These are phyloP conservation scores for Drosophila lini DNA, from an alignment of 1,140 invertebrate species.

Conservation along the genomic window DNA sequence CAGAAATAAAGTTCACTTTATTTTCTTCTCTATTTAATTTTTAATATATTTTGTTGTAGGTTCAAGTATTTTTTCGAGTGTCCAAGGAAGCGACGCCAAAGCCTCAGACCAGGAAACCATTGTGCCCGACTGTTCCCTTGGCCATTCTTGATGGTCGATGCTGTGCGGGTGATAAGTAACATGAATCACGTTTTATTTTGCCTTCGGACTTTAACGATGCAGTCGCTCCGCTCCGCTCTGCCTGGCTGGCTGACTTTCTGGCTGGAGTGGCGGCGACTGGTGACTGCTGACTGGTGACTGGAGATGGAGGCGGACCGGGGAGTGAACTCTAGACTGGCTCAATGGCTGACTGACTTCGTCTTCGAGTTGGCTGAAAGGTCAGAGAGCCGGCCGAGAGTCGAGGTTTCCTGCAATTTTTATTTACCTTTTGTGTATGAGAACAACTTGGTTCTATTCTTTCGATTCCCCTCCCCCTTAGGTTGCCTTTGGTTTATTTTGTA, in stretches of 20 bases:
- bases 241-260: constrained; percentile 9
- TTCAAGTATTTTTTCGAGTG: constrained; percentile 1
- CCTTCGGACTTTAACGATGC: constrained; percentile 80
- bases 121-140: constrained; percentile 49
- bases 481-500: constrained; percentile 40
- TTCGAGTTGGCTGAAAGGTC: constrained; percentile 63
- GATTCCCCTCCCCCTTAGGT: constrained; percentile 2
- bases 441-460: constrained; percentile 55
- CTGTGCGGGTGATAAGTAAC: constrained; percentile 82
- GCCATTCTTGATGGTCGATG: constrained; percentile 60
- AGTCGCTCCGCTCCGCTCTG: constrained; percentile 36
- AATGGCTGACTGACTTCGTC: constrained; percentile 66
- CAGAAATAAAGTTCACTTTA: no score
- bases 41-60: no score
- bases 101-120: constrained; percentile 67
- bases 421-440: constrained; percentile 76
- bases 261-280: constrained; percentile 7
- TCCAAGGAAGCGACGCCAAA: constrained; percentile 34
- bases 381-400: constrained; percentile 45
- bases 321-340: constrained; percentile 57
- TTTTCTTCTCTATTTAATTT: rapidly evolving
- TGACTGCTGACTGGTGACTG: constrained; percentile 1
- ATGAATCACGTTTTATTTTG: constrained; percentile 83
- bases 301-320: neutral
- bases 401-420: constrained; percentile 76